Evolutionary conservation across 35 echinoderm and acorn worm species (phyloP).

Genomic region (Ophioderma brevispina): DNA sequence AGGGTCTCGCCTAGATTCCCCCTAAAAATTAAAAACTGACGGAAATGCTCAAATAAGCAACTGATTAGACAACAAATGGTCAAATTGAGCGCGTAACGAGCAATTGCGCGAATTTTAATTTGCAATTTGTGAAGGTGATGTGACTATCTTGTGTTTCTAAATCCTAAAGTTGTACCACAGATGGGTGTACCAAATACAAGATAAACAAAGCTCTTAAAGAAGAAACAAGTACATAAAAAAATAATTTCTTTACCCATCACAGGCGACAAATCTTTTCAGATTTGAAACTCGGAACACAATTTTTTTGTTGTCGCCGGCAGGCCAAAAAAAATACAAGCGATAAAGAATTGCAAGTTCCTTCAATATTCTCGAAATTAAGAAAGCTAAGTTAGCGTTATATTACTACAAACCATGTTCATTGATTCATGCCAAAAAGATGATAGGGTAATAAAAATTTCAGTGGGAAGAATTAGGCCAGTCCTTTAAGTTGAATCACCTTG

Average conservation of each 20-base stretch:
- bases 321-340: background rate
- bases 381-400: background rate
- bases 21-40: no score
- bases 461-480: background rate
- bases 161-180: no score
- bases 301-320: background rate
- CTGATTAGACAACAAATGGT: no score
- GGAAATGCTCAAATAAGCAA: no score
- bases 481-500: background rate
- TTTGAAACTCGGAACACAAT: background rate
- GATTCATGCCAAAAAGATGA: background rate
- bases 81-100: no score
- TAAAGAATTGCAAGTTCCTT: background rate
- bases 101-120: no score
- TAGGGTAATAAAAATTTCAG: background rate
- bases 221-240: background rate
- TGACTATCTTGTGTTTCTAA: no score
- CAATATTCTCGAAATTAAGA: background rate
- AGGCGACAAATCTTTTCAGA: background rate
- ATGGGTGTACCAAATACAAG: no score
- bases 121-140: no score
- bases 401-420: background rate
- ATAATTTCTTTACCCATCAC: background rate
- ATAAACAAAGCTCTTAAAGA: background rate
- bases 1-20: no score